A percentile compares a stretch with the other conserved stretches of the same genome.
These are phyloP conservation scores for Drosophila yakuba DNA, from an alignment of 1,140 invertebrate genomes.

Conservation along the genomic window DNA sequence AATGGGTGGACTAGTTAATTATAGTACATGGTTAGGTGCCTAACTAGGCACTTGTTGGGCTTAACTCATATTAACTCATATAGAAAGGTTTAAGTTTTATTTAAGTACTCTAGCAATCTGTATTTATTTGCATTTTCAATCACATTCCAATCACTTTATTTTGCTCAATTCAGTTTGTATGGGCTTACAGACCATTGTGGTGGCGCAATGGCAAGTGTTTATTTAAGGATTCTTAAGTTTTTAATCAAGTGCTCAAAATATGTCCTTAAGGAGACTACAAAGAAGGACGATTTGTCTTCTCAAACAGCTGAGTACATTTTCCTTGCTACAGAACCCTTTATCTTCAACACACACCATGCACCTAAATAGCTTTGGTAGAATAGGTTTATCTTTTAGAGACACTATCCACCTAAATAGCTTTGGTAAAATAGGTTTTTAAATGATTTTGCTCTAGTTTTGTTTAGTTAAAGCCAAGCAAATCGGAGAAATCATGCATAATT, in stretches of 20 bases:
- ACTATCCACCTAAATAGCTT: neutral
- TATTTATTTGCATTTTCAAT: constrained; percentile 4
- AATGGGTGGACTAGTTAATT: neutral
- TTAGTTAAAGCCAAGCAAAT: neutral
- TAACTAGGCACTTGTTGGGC: neutral
- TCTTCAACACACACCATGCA: too few relatives aligned
- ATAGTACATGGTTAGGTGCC: neutral
- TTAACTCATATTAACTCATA: too few relatives aligned
- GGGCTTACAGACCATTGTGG: neutral
- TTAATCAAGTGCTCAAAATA: neutral
- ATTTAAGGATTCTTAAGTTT: neutral
- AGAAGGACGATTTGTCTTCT: neutral
- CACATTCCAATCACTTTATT: neutral
- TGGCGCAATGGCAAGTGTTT: constrained; percentile 25
- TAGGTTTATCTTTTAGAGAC: neutral
- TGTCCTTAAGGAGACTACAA: neutral
- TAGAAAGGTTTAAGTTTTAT: too few relatives aligned
- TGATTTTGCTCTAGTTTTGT: too few relatives aligned
- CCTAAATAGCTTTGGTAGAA: too few relatives aligned
- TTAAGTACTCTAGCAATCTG: neutral
- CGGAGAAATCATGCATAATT: constrained; percentile 13
- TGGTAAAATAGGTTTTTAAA: too few relatives aligned
- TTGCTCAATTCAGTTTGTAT: too few relatives aligned
- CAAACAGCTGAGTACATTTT: neutral
- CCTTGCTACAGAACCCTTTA: neutral